These are phyloP conservation scores for Corythoichthys haematopterus DNA, from an alignment of 2,113 vertebrate species.

Conservation along the genomic window DNA sequence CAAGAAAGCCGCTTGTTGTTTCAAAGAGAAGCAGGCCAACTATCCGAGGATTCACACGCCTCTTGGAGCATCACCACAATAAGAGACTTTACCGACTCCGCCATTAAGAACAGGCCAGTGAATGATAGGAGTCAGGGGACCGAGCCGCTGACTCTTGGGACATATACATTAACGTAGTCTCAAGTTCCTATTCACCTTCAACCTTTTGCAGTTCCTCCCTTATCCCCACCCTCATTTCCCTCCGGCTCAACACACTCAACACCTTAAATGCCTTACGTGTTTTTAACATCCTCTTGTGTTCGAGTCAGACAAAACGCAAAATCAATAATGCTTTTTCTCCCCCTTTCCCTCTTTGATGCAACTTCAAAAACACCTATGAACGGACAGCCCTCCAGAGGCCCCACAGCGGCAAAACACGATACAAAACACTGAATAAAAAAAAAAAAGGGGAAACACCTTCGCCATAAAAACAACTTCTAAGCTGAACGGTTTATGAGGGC, in stretches of 20 bases:
- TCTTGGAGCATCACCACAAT: slow-evolving; percentile 36
- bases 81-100: slow-evolving; percentile 55
- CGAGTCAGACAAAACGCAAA: slow-evolving; percentile 80
- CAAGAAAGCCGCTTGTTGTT: slow-evolving; percentile 60
- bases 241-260: slow-evolving; percentile 45
- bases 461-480: slow-evolving; percentile 26
- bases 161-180: slow-evolving; percentile 45
- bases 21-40: slow-evolving; percentile 64
- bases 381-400: slow-evolving; percentile 72
- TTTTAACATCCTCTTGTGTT: slow-evolving; percentile 71
- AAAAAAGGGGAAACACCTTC: background rate
- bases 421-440: background rate
- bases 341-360: slow-evolving; percentile 78
- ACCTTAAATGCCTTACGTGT: slow-evolving; percentile 60
- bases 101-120: slow-evolving; percentile 51
- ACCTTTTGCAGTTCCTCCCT: slow-evolving; percentile 20
- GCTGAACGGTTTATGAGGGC: slow-evolving; percentile 28
- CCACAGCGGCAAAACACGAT: slow-evolving; percentile 31
- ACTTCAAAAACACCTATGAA: slow-evolving; percentile 76
- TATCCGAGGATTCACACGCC: slow-evolving; percentile 47
- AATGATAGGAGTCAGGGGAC: slow-evolving; percentile 31
- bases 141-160: slow-evolving; percentile 35
- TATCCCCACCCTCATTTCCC: slow-evolving; percentile 14
- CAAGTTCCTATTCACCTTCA: slow-evolving; percentile 44
- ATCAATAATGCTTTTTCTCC: slow-evolving; percentile 76